Evolutionary conservation across 1,140 invertebrate species (phyloP).

Genomic region (Hyphantria cunea): DNA sequence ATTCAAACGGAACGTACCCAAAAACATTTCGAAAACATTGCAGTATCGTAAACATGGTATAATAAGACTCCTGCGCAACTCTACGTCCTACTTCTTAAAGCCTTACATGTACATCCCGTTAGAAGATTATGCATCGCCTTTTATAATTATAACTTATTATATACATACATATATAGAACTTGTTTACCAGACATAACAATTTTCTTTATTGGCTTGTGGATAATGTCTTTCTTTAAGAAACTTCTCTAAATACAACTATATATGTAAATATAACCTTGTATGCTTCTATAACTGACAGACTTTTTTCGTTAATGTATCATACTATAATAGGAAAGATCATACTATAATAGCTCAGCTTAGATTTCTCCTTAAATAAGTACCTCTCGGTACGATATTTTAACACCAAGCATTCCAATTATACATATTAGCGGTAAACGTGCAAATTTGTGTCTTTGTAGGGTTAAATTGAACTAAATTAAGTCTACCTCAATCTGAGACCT

Average conservation of each 20-base stretch:
- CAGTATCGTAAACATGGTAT: constrained; percentile 27
- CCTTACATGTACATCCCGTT: constrained; percentile 37
- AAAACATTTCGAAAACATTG: constrained; percentile 16
- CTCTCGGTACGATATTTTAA: no score
- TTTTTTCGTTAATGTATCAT: no score
- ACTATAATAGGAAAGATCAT: no score
- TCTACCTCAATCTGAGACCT: no score
- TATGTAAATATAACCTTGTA: no score
- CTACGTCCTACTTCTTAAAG: constrained; percentile 23
- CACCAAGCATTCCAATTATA: no score
- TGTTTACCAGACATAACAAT: constrained; percentile 16
- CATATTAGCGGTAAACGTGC: no score
- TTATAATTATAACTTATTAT: not conserved
- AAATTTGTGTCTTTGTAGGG: no score
- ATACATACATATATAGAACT: constrained; percentile 10
- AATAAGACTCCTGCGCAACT: constrained; percentile 28
- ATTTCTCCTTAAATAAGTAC: no score
- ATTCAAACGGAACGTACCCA: constrained; percentile 13
- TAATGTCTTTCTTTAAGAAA: constrained; percentile 3
- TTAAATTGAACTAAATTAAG: no score
- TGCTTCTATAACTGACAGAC: no score
- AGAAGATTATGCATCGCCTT: constrained; percentile 17
- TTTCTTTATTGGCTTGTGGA: not conserved
- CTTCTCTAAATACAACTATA: not conserved
- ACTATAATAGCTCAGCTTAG: no score